phyloP scores from a whole-genome alignment of 2,113 vertebrate species.

The Mus spicilegus region DNA sequence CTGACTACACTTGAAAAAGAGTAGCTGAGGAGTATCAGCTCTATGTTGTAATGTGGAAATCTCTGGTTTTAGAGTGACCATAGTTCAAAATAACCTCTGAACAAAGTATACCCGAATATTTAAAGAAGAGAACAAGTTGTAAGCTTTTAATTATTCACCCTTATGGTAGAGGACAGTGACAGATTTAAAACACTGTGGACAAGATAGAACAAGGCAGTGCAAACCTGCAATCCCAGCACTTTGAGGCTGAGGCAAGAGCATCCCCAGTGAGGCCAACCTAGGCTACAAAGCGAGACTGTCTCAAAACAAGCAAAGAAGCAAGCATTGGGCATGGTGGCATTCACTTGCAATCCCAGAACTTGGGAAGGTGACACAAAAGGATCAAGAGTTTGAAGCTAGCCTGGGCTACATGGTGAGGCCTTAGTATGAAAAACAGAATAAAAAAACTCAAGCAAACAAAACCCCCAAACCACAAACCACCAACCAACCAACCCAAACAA shows the following conservation, averaged over 20 bases:
- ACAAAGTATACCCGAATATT: not conserved
- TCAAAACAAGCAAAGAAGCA: not conserved
- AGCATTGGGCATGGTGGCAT: not conserved
- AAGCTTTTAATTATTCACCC: conserved; percentile 12
- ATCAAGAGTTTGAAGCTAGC: not conserved
- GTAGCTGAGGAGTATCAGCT: not conserved
- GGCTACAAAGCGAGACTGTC: not conserved
- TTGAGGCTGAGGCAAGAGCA: not conserved
- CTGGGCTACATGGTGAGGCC: not conserved
- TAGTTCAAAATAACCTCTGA: not conserved
- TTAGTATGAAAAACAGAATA: not conserved
- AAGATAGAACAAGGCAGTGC: not conserved
- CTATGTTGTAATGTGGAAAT: not conserved
- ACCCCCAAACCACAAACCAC: not conserved
- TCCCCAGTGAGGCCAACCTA: not conserved
- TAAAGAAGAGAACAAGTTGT: not conserved
- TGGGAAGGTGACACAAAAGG: not conserved
- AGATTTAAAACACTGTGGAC: not conserved
- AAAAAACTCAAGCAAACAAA: not conserved
- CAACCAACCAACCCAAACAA: not conserved
- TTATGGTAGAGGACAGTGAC: not conserved
- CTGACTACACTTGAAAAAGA: not conserved
- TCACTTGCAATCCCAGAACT: not conserved
- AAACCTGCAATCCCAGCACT: not conserved
- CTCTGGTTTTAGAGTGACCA: not conserved